phyloP scores from a whole-genome alignment of 2,113 vertebrate genomes.

The Megaceryle torquata region DNA sequence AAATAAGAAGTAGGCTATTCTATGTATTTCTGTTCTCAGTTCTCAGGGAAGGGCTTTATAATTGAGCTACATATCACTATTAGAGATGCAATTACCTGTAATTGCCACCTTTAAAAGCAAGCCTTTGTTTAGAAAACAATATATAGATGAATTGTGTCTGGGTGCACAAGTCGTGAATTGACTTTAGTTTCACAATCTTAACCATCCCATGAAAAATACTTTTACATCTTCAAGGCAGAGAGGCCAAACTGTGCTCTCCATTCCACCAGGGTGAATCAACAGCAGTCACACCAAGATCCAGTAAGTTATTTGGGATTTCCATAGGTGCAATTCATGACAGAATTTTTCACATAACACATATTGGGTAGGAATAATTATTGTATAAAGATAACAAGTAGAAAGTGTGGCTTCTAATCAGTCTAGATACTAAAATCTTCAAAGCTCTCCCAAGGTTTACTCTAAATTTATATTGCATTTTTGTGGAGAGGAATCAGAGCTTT shows the following conservation, averaged over 20 bases:
- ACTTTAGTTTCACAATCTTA: background rate
- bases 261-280: background rate
- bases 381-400: background rate
- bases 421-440: background rate
- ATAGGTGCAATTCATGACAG: background rate
- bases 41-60: background rate
- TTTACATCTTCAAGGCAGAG: background rate
- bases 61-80: constrained; percentile 35
- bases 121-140: constrained; percentile 15
- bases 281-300: background rate
- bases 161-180: background rate
- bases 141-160: background rate
- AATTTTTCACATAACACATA: background rate
- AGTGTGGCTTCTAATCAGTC: background rate
- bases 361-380: background rate
- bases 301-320: background rate
- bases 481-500: background rate
- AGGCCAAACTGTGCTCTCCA: background rate
- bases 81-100: constrained; percentile 35
- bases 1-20: background rate
- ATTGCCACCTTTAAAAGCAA: background rate
- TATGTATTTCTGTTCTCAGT: background rate
- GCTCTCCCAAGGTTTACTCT: background rate
- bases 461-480: background rate
- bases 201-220: background rate